phyloP scores from a whole-genome alignment of 2,113 vertebrate species.

The Crotalus viridis region DNA sequence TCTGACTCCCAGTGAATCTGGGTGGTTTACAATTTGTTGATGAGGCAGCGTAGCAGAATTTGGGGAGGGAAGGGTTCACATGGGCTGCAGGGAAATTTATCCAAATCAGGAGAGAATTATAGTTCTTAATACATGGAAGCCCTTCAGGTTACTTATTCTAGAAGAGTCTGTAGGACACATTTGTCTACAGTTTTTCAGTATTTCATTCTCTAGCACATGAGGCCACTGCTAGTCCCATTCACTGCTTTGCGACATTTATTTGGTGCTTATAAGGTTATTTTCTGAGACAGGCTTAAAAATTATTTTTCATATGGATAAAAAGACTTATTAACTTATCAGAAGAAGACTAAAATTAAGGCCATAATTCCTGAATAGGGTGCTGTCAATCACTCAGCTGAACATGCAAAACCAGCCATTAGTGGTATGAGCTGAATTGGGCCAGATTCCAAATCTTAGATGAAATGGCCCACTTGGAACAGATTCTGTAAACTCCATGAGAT shows the following conservation, averaged over 20 bases:
- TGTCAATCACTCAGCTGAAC: not conserved
- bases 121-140: not conserved
- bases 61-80: not conserved
- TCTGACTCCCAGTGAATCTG: not conserved
- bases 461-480: not conserved
- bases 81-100: not conserved
- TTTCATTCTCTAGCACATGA: not conserved
- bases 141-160: not conserved
- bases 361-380: not conserved
- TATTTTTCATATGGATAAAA: not conserved
- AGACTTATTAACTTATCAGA: not conserved
- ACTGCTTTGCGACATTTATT: not conserved
- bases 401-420: not conserved
- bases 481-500: not conserved
- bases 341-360: not conserved
- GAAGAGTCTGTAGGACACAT: not conserved
- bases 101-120: not conserved
- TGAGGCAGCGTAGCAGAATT: not conserved
- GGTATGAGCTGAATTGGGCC: not conserved
- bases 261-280: not conserved
- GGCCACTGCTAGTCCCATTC: not conserved
- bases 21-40: not conserved
- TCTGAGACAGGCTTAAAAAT: not conserved
- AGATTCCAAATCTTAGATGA: not conserved
- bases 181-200: not conserved